A percentile compares a stretch with the other conserved stretches of the same genome.
Evolutionary conservation across 1,140 invertebrate genomes (phyloP).

Genomic region (Polyergus mexicanus): DNA sequence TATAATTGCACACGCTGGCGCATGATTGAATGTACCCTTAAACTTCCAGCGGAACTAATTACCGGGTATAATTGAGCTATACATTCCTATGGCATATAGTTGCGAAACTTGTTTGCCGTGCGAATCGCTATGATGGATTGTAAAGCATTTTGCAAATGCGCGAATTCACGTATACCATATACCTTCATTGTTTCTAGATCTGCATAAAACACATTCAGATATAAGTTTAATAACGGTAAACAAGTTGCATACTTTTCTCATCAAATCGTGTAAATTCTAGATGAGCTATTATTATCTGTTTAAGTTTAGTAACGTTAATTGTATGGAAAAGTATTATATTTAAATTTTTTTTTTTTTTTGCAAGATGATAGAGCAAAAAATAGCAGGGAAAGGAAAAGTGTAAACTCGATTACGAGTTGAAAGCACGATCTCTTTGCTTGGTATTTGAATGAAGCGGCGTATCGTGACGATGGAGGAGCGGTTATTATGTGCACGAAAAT

Average conservation of each 20-base stretch:
- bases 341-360: background rate
- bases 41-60: constrained; percentile 56
- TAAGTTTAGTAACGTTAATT: constrained; percentile 1
- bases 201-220: constrained; percentile 20
- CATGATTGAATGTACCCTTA: constrained; percentile 59
- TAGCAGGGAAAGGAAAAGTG: constrained; percentile 34
- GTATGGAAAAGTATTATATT: background rate
- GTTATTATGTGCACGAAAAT: constrained; percentile 63
- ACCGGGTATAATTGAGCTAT: constrained; percentile 49
- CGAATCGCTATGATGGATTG: constrained; percentile 21
- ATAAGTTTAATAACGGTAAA: constrained; percentile 48
- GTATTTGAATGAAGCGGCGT: constrained; percentile 36
- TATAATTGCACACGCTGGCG: constrained; percentile 32
- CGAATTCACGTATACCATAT: background rate
- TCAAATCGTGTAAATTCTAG: constrained; percentile 39
- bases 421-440: background rate
- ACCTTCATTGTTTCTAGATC: constrained; percentile 21
- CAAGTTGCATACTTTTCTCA: constrained; percentile 26
- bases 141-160: constrained; percentile 12
- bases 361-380: background rate
- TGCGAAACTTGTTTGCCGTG: constrained; percentile 20
- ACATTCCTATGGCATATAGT: constrained; percentile 40
- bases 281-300: constrained; percentile 18
- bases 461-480: constrained; percentile 32
- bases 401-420: constrained; percentile 35